phyloP scores from a whole-genome alignment of 2,113 vertebrate genomes.

The Delphinus delphis region DNA sequence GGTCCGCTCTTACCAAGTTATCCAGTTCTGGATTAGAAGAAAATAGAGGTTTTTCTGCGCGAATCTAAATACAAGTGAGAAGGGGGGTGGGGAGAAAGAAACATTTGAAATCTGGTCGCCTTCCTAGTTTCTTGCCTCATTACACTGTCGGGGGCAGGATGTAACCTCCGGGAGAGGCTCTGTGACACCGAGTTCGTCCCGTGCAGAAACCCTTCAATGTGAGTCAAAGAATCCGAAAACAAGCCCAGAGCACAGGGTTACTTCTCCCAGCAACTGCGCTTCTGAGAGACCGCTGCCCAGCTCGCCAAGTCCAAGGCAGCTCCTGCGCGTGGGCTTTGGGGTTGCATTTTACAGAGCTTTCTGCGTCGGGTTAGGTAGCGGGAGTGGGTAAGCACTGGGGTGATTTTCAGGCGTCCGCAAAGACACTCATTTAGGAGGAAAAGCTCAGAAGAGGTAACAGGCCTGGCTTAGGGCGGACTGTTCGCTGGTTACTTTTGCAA shows the following conservation, averaged over 20 bases:
- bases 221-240: slow-evolving; percentile 72
- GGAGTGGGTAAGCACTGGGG: not conserved
- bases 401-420: not conserved
- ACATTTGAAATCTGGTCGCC: slow-evolving; percentile 78
- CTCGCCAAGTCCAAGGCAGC: not conserved
- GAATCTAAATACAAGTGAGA: slow-evolving; percentile 91
- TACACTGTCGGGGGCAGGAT: slow-evolving; percentile 77
- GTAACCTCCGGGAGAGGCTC: slow-evolving; percentile 74
- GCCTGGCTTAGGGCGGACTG: not conserved
- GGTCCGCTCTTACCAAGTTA: slow-evolving; percentile 96
- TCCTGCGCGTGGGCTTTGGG: not conserved
- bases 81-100: slow-evolving; percentile 63
- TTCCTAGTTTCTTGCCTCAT: slow-evolving; percentile 77
- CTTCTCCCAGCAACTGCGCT: not conserved
- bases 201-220: slow-evolving; percentile 71
- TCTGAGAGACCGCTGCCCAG: not conserved
- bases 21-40: slow-evolving; percentile 99
- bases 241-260: slow-evolving; percentile 45
- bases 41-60: slow-evolving; percentile 99
- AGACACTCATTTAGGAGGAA: not conserved
- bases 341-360: slow-evolving; percentile 1
- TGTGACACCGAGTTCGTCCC: slow-evolving; percentile 62
- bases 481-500: slow-evolving; percentile 23
- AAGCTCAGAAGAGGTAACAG: not conserved
- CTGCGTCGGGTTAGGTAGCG: not conserved